These are phyloP conservation scores for Brachionus calyciflorus DNA, from an alignment of 1,140 invertebrate species.

Conservation along the genomic window DNA sequence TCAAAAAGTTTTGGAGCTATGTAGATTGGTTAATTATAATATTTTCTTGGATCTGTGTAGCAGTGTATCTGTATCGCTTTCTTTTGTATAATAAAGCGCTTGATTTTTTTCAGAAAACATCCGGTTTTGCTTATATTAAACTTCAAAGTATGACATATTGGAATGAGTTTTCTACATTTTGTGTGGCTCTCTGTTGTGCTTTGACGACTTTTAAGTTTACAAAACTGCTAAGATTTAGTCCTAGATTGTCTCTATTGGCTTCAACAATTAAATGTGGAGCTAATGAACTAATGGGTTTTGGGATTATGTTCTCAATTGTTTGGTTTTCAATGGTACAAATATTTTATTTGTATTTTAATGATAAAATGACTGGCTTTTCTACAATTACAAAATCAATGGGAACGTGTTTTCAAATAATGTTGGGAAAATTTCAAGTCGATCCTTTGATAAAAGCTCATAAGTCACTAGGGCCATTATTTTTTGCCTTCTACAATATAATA, in stretches of 20 bases:
- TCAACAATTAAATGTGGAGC: conserved; percentile 55
- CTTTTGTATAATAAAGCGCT: conserved; percentile 56
- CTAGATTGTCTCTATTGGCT: conserved; percentile 54
- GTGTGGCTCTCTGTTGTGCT: conserved; percentile 63
- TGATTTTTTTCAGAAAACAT: conserved; percentile 58
- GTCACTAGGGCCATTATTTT: not conserved
- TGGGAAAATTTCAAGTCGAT: conserved; percentile 44
- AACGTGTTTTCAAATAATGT: conserved; percentile 44
- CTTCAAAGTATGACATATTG: conserved; percentile 62
- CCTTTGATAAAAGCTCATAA: conserved; percentile 8
- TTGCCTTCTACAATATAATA: conserved; percentile 14
- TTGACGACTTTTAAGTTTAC: conserved; percentile 63
- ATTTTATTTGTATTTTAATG: conserved; percentile 63
- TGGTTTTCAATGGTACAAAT: conserved; percentile 60
- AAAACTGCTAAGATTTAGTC: conserved; percentile 64
- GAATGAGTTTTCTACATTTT: conserved; percentile 62
- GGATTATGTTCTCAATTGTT: conserved; percentile 59
- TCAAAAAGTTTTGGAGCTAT: conserved; percentile 61
- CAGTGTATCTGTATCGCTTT: conserved; percentile 59
- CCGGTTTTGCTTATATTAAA: conserved; percentile 64
- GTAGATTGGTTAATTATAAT: conserved; percentile 59
- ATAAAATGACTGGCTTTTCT: conserved; percentile 26
- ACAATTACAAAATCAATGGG: conserved; percentile 13
- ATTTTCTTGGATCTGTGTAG: conserved; percentile 57
- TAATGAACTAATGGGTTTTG: conserved; percentile 57